These are phyloP conservation scores for Lucilia sericata DNA, from an alignment of 1,140 invertebrate genomes.

Conservation along the genomic window DNA sequence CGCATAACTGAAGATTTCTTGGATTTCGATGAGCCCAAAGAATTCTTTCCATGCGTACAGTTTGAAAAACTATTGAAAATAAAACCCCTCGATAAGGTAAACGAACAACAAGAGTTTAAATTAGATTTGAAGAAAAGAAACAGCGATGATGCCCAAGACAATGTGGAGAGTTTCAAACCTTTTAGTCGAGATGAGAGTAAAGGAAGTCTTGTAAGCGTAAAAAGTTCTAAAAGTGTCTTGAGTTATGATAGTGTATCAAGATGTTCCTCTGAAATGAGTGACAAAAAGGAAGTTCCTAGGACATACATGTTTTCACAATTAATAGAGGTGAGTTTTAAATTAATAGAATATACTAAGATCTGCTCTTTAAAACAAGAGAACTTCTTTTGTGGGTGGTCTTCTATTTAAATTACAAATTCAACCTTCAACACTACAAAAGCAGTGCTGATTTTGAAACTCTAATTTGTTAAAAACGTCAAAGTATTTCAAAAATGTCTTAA, in stretches of 20 bases:
- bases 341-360: too few species aligned
- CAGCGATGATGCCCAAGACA: neutral
- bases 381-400: too few species aligned
- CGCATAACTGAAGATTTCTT: constrained; percentile 57
- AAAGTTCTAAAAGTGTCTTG: neutral
- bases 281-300: neutral
- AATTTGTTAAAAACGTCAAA: too few species aligned
- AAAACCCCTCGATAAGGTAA: constrained; percentile 20
- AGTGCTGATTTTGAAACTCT: too few species aligned
- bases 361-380: too few species aligned
- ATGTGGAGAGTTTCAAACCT: neutral
- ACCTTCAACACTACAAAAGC: too few species aligned
- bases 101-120: neutral
- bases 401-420: too few species aligned
- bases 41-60: constrained; percentile 58
- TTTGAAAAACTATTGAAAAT: constrained; percentile 63
- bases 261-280: neutral
- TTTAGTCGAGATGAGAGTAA: constrained; percentile 35
- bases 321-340: constrained; percentile 52
- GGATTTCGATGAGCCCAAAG: constrained; percentile 58
- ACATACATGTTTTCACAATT: constrained; percentile 64
- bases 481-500: too few species aligned
- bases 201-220: neutral
- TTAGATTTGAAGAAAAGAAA: neutral
- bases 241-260: neutral